Percentiles rank a stretch among this genome's conserved stretches.
These are phyloP conservation scores for Theristicus caerulescens DNA, from an alignment of 2,113 vertebrate genomes.

Conservation along the genomic window DNA sequence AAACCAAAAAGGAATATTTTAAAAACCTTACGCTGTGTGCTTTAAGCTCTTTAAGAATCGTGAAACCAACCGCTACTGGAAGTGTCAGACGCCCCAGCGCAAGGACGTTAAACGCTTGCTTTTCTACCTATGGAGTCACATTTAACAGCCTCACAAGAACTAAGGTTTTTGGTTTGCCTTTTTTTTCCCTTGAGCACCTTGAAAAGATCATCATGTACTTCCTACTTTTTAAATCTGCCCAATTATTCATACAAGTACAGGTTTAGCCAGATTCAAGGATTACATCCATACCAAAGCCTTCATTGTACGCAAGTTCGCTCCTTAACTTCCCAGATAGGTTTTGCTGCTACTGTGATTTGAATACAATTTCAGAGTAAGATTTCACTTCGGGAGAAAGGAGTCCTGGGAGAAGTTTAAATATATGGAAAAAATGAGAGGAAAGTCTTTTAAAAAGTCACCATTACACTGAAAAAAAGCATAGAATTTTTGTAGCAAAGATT, in stretches of 20 bases:
- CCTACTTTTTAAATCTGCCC: background rate
- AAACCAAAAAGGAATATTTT: background rate
- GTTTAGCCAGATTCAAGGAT: background rate
- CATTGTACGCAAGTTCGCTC: background rate
- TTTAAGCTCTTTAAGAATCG: background rate
- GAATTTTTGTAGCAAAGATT: background rate
- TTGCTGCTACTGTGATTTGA: background rate
- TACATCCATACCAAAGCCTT: background rate
- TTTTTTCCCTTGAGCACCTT: background rate
- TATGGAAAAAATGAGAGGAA: background rate
- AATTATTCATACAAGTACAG: background rate
- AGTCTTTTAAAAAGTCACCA: background rate
- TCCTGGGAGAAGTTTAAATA: background rate
- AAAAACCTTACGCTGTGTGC: background rate
- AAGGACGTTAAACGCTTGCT: background rate
- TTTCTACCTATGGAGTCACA: background rate
- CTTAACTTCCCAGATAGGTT: background rate
- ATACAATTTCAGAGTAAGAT: background rate
- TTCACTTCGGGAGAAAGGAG: background rate
- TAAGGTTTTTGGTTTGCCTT: background rate
- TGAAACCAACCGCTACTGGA: background rate
- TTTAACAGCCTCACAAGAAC: background rate
- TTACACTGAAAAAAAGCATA: background rate
- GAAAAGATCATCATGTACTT: background rate
- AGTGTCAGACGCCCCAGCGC: rapidly evolving